Base-by-base conservation (phyloP, 1,140 invertebrate species). In the Zeugodacus cucurbitae region DNA sequence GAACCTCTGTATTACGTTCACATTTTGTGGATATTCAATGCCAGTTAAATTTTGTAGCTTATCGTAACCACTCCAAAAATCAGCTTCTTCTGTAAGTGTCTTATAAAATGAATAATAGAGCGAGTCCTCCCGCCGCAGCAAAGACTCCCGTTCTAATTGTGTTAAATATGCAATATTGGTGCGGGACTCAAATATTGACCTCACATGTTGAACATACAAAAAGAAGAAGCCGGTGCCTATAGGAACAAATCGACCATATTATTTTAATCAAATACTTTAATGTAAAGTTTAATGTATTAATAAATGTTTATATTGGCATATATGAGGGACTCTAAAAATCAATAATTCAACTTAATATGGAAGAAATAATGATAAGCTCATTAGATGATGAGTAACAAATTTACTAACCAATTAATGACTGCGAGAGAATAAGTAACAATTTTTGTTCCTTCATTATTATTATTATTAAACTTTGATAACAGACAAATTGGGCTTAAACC, bases 81-180 rank as follows among this genome's bases (percentile, higher is more conserved):
- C 89, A 0, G 90, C 89, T 0, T 91, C 91, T 2, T 93, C 91
- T 34, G 89, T 90, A n/a, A 93, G 87, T 34, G 90, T 91, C 87
- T 93, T 93, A 89, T 93, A 93, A 90, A 93, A 93, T 44, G 91
- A 91, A 87, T 91, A 93, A 78, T 93, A 93, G 0, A 93, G 89
- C 34, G 93, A 92, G 89, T 93, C 91, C 87, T 93, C 92, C 41
- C 90, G 90, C 2, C 90, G 89, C n/a, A 93, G 78, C 67, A 92
- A 78, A 2, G 91, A 89, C 88, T 93, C 92, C 14, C 92, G 89
- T 74, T 92, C 92, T 88, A 93, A 74, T 87, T 92, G 91, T 41
- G 90, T 91, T 57, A 93, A 85, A 87, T 91, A 91, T 44, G 89
- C 90, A 74, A 93, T 90, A 67, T 92, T 93, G 32, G 92, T 92